A percentile compares a stretch with the other conserved stretches of the same genome.
phyloP scores from a whole-genome alignment of 2,113 vertebrate genomes.

The Todiramphus saurophagus region DNA sequence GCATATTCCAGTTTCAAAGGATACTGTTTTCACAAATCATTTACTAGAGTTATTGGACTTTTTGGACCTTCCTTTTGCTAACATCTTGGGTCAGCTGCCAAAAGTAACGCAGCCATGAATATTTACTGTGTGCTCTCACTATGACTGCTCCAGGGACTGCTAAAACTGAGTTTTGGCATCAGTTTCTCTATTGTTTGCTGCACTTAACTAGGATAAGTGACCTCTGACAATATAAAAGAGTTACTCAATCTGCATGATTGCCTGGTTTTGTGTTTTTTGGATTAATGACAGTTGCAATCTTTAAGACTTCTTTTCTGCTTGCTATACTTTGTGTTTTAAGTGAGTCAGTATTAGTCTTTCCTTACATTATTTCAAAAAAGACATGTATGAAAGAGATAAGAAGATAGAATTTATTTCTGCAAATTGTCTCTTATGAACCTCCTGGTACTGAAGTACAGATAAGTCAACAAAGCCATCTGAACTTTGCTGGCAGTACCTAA shows the following conservation, averaged over 20 bases:
- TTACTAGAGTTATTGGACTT: conserved; percentile 22
- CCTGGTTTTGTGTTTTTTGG: neutral
- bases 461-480: neutral
- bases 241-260: neutral
- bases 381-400: neutral
- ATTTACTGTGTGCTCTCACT: neutral
- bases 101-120: neutral
- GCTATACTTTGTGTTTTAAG: neutral
- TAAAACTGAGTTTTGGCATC: neutral
- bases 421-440: neutral
- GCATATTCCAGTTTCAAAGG: conserved; percentile 1
- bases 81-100: conserved; percentile 32
- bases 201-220: neutral
- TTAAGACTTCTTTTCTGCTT: neutral
- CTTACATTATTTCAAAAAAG: neutral
- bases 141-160: neutral
- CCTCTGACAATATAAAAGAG: neutral
- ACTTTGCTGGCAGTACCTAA: neutral
- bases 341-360: neutral
- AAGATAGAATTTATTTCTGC: neutral
- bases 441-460: neutral
- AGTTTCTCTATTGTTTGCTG: neutral
- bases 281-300: neutral
- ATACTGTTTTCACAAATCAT: conserved; percentile 39
- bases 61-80: conserved; percentile 56